Base-by-base conservation (phyloP, 2,888 invertebrate species). In the Octonoba sinensis region DNA sequence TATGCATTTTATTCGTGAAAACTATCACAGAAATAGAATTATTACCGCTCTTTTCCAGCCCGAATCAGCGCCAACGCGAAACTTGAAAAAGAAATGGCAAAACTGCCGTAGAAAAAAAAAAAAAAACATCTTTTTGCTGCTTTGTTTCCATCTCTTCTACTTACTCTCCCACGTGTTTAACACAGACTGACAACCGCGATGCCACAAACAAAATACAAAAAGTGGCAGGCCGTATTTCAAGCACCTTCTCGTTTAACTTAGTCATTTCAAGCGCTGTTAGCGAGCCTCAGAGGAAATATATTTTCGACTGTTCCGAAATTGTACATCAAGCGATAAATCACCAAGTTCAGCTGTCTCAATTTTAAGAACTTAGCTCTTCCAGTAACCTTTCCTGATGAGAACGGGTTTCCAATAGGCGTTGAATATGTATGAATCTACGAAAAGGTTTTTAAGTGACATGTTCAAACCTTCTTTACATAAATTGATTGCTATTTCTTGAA, bases 251-350 rank as follows among this genome's bases (percentile, higher is more conserved):
- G 60, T 66, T 59, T 75, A 56, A 49, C 66, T 18, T 16, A 27
- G 46, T 47, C 24, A 49, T 74, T 74, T 74, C 74, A 66, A 57
- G 65, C 59, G 74, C 74, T 74, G 74, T 74, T 75, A 67, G 66
- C 75, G 24, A 46, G 56, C 57, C 20, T 47, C 57, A 56, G 24
- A 54, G 51, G 49, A 70, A 54, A 64, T 64, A 54, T 70, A 60
- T 64, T 66, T 64, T 56, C 46, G 44, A 15, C 20, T 16, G 57
- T 74, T 74, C 56, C 74, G 0, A 59, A 59, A 44, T 59, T 69
- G 59, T 76, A 69, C 27, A 47, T 77, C 77, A 70, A 64, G 47
- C 46, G 46, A 77, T 77, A 77, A 77, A 77, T 77, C 73, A 51
- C 46, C 20, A 60, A 20, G 36, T 18, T 20, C 73, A 64, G 49